Evolutionary conservation across 2,797 vertebrate species (phyloP).

Genomic region (Mus spretus): DNA sequence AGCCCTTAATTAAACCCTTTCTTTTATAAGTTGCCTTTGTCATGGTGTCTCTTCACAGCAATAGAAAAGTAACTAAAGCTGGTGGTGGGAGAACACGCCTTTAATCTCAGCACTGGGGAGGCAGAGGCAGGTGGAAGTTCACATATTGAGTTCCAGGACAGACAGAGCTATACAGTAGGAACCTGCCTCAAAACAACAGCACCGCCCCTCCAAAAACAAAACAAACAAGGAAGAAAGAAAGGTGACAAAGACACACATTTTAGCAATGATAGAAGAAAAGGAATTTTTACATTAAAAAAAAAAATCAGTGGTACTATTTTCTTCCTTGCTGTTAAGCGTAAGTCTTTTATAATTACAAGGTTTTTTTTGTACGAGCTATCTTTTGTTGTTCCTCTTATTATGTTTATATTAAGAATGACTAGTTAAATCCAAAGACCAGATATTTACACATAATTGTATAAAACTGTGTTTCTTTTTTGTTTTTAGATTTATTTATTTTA

Average conservation of each 20-base stretch:
- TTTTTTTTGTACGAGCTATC: neutral
- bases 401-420: conserved; percentile 50
- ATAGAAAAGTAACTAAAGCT: neutral
- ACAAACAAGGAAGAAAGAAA: neutral
- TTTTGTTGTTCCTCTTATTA: conserved; percentile 28
- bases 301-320: conserved; percentile 43
- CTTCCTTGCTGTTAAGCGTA: conserved; percentile 45
- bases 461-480: conserved; percentile 5
- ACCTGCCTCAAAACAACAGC: neutral
- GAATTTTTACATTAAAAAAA: neutral
- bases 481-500: too few species aligned
- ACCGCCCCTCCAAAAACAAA: neutral
- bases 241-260: neutral
- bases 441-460: conserved; percentile 59
- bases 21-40: neutral
- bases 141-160: too few species aligned
- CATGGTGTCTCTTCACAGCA: neutral
- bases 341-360: conserved; percentile 39
- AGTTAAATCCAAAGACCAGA: conserved; percentile 53
- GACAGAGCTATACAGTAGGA: neutral
- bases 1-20: neutral
- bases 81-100: neutral
- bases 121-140: neutral
- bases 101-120: neutral
- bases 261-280: neutral